phyloP scores from a whole-genome alignment of 2,797 vertebrate species.

The Hydrolagus colliei region DNA sequence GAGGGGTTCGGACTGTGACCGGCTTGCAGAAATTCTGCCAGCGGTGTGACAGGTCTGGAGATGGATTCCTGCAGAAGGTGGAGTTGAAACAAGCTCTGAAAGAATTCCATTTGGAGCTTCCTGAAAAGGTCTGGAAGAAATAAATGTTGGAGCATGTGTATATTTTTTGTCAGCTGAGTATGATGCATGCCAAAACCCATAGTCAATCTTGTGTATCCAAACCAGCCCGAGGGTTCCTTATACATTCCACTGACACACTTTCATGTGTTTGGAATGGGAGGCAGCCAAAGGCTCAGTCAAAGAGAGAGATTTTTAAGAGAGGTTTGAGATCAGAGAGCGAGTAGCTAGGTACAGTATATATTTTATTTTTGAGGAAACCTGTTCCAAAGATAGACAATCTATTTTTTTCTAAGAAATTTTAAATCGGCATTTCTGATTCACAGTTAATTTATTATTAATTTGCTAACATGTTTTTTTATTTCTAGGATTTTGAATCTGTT shows the following conservation, averaged over 20 bases:
- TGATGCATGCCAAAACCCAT: not conserved
- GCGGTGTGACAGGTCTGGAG: slow-evolving; percentile 48
- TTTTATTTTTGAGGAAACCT: not conserved
- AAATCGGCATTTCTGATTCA: not conserved
- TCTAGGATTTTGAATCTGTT: slow-evolving; percentile 56
- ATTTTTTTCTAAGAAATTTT: not conserved
- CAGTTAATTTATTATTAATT: not conserved
- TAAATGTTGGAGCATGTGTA: no score
- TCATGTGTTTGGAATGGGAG: no score
- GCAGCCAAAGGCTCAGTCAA: no score
- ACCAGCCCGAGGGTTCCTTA: no score
- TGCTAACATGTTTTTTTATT: slow-evolving; percentile 11
- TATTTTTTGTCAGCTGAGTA: not conserved
- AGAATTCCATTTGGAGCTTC: slow-evolving; percentile 52
- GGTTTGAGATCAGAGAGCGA: no score
- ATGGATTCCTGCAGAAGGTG: slow-evolving; percentile 47
- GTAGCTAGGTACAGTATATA: no score
- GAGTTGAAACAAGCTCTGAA: slow-evolving; percentile 53
- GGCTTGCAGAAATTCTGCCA: slow-evolving; percentile 56
- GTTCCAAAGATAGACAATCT: not conserved
- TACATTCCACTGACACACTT: no score
- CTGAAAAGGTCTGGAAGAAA: slow-evolving; percentile 44
- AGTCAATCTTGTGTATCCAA: no score
- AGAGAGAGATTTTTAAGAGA: no score
- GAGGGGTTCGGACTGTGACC: slow-evolving; percentile 52